phyloP scores from a whole-genome alignment of 2,888 invertebrate species.

The Drosophila paranaensis region DNA sequence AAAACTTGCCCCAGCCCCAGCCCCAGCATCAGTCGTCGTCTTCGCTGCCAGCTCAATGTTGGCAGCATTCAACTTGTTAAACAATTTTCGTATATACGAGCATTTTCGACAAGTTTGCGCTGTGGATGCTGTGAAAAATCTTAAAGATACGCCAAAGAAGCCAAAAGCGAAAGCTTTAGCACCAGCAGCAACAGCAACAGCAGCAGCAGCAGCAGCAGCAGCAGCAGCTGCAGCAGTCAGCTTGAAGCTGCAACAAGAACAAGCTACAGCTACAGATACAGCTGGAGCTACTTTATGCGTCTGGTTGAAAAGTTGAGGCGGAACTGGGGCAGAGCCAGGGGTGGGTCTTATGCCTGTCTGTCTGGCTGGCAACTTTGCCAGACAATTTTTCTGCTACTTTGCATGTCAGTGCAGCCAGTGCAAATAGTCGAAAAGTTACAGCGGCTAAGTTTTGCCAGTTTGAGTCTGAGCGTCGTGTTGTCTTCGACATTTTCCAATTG shows the following conservation, averaged over 20 bases:
- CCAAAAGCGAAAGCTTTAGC: conserved; percentile 29
- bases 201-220: too few relatives aligned
- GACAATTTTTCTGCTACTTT: conserved; percentile 79
- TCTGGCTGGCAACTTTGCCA: conserved; percentile 69
- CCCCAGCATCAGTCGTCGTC: too few relatives aligned
- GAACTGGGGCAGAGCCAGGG: background rate
- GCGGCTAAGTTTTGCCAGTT: conserved; percentile 46
- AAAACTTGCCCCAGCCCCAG: conserved; percentile 4
- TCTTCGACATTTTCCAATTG: conserved; percentile 67
- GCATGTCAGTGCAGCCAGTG: conserved; percentile 66
- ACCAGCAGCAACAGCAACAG: background rate
- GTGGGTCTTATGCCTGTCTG: background rate
- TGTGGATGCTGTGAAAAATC: conserved; percentile 59
- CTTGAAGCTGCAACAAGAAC: conserved; percentile 19
- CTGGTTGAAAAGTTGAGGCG: conserved; percentile 32
- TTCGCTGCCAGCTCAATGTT: conserved; percentile 30
- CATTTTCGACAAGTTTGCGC: conserved; percentile 74
- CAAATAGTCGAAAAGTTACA: conserved; percentile 69
- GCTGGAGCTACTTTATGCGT: conserved; percentile 56
- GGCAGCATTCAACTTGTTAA: conserved; percentile 75
- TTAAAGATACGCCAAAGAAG: conserved; percentile 57
- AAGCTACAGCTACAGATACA: conserved; percentile 26
- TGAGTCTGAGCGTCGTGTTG: conserved; percentile 14
- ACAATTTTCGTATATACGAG: conserved; percentile 75
- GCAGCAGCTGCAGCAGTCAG: conserved; percentile 6